Evolutionary conservation across 2,888 invertebrate genomes (phyloP).

Genomic region (Morpho helenor): DNA sequence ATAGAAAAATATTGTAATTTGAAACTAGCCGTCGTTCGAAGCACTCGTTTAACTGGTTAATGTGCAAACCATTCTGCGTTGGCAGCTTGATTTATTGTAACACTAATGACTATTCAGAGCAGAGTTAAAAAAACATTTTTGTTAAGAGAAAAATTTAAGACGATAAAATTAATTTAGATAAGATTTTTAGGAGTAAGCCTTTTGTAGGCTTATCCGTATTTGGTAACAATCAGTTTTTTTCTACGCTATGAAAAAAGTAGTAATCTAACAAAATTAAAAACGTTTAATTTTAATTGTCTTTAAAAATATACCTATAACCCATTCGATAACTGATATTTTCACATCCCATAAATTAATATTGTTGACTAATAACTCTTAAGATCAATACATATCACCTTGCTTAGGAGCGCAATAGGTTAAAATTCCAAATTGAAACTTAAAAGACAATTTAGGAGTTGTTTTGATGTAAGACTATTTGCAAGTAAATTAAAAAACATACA

Average conservation of each 20-base stretch:
- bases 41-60: conserved; percentile 22
- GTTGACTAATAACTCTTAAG: no score
- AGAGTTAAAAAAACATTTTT: conserved; percentile 22
- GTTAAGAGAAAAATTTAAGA: conserved; percentile 22
- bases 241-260: not conserved
- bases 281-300: no score
- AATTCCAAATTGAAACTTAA: no score
- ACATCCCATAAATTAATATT: no score
- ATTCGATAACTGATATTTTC: no score
- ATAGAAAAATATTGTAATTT: conserved; percentile 14
- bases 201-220: conserved; percentile 23
- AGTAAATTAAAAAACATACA: not conserved
- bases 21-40: conserved; percentile 17
- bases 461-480: no score
- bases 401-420: no score
- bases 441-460: no score
- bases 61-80: conserved; percentile 24
- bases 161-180: conserved; percentile 26
- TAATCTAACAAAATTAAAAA: not conserved
- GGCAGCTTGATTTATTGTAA: conserved; percentile 26
- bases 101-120: conserved; percentile 26
- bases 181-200: conserved; percentile 23
- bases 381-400: no score
- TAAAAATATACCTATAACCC: no score
- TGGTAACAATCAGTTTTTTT: conserved; percentile 13